Base-by-base conservation (phyloP, 2,113 vertebrate species). In the Cyprinodon variegatus region DNA sequence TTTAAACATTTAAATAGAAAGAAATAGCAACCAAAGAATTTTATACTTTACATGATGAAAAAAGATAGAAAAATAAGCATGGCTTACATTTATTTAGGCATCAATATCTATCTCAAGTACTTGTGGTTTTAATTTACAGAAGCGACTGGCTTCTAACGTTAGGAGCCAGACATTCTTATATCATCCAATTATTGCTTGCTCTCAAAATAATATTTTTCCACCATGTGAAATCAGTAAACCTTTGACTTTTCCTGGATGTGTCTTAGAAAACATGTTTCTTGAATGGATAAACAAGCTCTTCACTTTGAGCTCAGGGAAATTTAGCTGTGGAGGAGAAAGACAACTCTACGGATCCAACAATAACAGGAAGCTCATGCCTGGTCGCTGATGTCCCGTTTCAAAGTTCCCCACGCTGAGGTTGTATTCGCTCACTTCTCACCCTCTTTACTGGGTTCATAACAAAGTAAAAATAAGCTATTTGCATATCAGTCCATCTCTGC, bases 401-500 rank as follows among this genome's bases (percentile, higher is more conserved):
- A 83, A 78, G 39, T 61, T 80, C 41, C 68, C n/a, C 53, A 14
- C 53, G n/a, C 57, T 39, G 48, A 45, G 5, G 0, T 85, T 43
- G 76, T 89, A 86, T 86, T 74, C 87, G 85, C 70, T 78, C 57
- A 46, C 77, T 70, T 79, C 53, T 11, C 69, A 71, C 76, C 78
- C 59, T 48, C 57, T 41, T 22, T 10, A 8, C 36, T 37, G 53
- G 83, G 61, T 70, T 65, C 77, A 72, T 68, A 74, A 80, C 70
- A 82, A 81, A 68, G 46, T 37, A 1, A 80, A 83, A 65, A 46
- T 66, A 17, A 69, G 11, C 39, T 38, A 93, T 93, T 93, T 90
- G 90, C 91, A 92, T 92, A 90, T 89, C 84, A 80, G 88, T 87
- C 81, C 43, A 66, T 85, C 70, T 50, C 83, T 80, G 71, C 77